Conservation (phyloP, 2,113 vertebrate species). For the Redunca redunca region DNA sequence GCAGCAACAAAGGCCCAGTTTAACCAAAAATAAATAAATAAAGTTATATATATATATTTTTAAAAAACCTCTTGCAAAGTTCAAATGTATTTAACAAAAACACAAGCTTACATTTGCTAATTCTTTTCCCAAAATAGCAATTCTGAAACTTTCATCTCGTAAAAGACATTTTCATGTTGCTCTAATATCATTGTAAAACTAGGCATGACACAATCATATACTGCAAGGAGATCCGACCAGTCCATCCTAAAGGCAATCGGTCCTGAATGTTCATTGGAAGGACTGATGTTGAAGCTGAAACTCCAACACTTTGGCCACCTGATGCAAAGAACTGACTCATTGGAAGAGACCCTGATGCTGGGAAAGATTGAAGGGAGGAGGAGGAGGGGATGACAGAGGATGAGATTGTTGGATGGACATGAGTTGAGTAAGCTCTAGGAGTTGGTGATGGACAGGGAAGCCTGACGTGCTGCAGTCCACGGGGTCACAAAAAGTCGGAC, state of each 20-base stretch:
- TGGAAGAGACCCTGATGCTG: background rate
- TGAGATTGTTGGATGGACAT: background rate
- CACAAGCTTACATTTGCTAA: background rate
- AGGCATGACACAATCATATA: background rate
- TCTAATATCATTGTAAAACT: background rate
- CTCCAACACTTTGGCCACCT: background rate
- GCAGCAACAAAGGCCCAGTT: background rate
- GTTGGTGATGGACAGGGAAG: background rate
- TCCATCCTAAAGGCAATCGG: background rate
- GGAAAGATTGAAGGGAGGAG: background rate
- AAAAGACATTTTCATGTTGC: background rate
- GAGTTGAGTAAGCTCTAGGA: background rate
- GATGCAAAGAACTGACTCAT: background rate
- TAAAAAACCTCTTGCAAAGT: background rate
- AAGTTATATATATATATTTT: background rate
- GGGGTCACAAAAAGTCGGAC: background rate
- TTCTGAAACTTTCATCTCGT: conserved; percentile 1
- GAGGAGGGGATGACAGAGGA: background rate
- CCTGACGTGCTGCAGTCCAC: background rate
- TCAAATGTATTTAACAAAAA: conserved; percentile 3
- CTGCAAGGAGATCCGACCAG: background rate
- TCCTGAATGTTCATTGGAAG: background rate
- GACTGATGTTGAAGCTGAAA: background rate
- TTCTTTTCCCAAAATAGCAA: background rate
- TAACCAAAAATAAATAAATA: background rate